Base-by-base conservation (phyloP, 2,888 invertebrate species). In the Microplitis deprimator region DNA sequence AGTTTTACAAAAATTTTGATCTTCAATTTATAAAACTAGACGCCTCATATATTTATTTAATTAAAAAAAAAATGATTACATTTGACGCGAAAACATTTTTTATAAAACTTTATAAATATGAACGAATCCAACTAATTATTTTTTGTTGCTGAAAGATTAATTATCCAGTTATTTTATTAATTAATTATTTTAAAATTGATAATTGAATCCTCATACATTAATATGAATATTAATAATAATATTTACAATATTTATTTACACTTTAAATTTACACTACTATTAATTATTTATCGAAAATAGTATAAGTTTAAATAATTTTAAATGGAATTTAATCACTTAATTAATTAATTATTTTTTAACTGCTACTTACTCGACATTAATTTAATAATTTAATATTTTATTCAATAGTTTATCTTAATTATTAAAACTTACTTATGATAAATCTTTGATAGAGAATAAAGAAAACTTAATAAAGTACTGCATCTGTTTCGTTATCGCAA, bases 351-450 rank as follows among this genome's bases (percentile, higher is more conserved):
- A 64, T 76, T 77, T 72, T 69, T 76, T 80, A 68, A 68, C 81
- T 64, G 61, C 78, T 74, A 29, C 81, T 77, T 77, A 73, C 79
- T 79, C 79, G 82, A 50, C 50, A 50, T 10, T 50, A 4, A 50
- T 50, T 50, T 79, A 87, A 87, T 88, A 88, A 88, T 87, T 88
- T 88, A 88, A 81, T 85, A 83, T 13, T 62, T 61, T 29, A 88
- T 87, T 88, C 88, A 88, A 81, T 50, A 50, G 50, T 13, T 73
- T 80, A 81, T 83, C 82, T 85, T 85, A 84, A 84, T 6, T 8
- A 62, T 1, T 17, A 82, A 29, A 29, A 83, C 61, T 79, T 85
- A 83, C 78, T 81, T 83, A 85, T 67, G 82, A 86, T 82, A 84
- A 87, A 86, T 87, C 87, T 88, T 86, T 87, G 87, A 87, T 87